A percentile compares a stretch with the other conserved stretches of the same genome.
Evolutionary conservation across 1,140 invertebrate genomes (phyloP).

Genomic region (Heliconius hewitsoni): DNA sequence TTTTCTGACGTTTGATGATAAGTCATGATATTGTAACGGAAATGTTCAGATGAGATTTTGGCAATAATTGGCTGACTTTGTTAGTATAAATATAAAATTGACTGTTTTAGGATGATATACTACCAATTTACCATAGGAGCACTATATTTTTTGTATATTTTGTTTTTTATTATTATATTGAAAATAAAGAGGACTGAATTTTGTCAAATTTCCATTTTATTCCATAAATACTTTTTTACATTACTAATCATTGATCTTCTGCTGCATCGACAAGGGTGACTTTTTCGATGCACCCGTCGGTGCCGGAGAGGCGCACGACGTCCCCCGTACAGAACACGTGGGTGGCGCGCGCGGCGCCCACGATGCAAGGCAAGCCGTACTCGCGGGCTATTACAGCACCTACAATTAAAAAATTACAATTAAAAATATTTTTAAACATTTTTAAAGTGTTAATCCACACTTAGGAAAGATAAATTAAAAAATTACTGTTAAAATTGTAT

Average conservation of each 20-base stretch:
- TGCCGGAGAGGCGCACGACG: conserved; percentile 71
- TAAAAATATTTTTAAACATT: too few relatives aligned
- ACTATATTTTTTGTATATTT: background rate
- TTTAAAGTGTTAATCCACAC: too few relatives aligned
- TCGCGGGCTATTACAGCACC: conserved; percentile 94
- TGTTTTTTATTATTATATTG: background rate
- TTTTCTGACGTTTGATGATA: background rate
- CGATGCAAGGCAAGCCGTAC: conserved; percentile 91
- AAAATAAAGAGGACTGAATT: background rate
- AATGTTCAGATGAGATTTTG: background rate
- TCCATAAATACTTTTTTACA: background rate
- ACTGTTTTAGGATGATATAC: background rate
- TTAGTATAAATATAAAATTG: too few relatives aligned
- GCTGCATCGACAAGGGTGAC: conserved; percentile 41
- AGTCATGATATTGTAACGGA: background rate
- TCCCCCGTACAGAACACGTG: conserved; percentile 86
- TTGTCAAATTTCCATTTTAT: background rate
- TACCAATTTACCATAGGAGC: background rate
- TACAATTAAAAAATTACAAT: conserved; percentile 47
- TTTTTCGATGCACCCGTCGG: conserved; percentile 60
- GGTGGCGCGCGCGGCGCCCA: conserved; percentile 87
- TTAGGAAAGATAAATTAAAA: too few relatives aligned
- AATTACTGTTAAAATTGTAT: too few relatives aligned
- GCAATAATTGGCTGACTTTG: too few relatives aligned
- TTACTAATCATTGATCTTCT: background rate